Evolutionary conservation across 1,140 invertebrate genomes (phyloP).

Genomic region (Drosophila ironensis): DNA sequence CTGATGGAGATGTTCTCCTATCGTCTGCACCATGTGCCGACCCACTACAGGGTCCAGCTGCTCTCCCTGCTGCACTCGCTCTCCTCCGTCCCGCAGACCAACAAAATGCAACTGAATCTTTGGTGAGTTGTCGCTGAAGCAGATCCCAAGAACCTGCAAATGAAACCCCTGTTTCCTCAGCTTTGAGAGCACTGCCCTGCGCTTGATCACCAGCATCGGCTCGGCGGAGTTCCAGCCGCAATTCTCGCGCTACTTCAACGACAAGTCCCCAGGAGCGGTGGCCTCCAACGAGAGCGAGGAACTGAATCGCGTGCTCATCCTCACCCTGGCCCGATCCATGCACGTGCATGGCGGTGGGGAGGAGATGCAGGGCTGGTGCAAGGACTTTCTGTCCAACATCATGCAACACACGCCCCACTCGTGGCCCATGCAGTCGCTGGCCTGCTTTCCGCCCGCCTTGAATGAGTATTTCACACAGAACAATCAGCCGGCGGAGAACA

Average conservation of each 20-base stretch:
- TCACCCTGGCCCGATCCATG: constrained; percentile 96
- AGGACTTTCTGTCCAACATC: constrained; percentile 93
- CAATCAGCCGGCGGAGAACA: constrained; percentile 93
- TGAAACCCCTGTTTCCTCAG: constrained; percentile 19
- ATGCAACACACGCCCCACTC: constrained; percentile 97
- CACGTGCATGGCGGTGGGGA: constrained; percentile 92
- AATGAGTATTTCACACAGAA: constrained; percentile 92
- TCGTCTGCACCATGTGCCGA: constrained; percentile 97
- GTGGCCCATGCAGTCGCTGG: constrained; percentile 95
- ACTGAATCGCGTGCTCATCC: constrained; percentile 93
- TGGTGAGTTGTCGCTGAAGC: constrained; percentile 82
- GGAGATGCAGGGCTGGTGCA: constrained; percentile 90
- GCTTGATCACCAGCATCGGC: constrained; percentile 94
- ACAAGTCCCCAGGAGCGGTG: constrained; percentile 88
- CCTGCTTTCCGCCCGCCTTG: constrained; percentile 94
- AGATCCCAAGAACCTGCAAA: no score
- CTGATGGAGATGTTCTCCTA: constrained; percentile 98
- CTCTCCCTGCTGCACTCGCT: constrained; percentile 94
- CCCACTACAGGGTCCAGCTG: constrained; percentile 95
- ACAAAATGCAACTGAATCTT: constrained; percentile 96
- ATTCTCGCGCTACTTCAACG: constrained; percentile 92
- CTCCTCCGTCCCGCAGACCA: constrained; percentile 94
- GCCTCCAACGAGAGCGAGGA: constrained; percentile 97
- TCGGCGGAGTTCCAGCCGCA: constrained; percentile 96
- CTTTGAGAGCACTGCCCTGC: constrained; percentile 95